Percentiles rank a stretch among this genome's conserved stretches.
Evolutionary conservation across 53 echinoderm and acorn worm genomes (phyloP).

Genomic region (Hippasteria phrygiana): DNA sequence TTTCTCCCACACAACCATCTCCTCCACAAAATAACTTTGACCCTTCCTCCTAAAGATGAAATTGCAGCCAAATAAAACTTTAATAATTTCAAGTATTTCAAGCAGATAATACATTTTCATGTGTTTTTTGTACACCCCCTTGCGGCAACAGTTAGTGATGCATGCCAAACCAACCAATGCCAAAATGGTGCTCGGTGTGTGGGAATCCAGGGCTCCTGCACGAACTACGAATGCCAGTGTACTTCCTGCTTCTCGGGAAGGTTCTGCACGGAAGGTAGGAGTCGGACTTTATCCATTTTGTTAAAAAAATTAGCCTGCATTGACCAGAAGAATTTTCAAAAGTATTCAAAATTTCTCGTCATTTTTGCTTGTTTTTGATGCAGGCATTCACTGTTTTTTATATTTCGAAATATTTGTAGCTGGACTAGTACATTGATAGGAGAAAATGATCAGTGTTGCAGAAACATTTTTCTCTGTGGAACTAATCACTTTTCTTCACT

Average conservation of each 20-base stretch:
- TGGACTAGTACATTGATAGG: no score
- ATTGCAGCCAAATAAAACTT: not conserved
- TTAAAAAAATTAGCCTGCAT: not conserved
- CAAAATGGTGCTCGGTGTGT: slow-evolving; percentile 73
- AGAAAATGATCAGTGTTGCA: no score
- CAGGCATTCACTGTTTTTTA: no score
- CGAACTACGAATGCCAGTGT: slow-evolving; percentile 68
- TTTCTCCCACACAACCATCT: no score
- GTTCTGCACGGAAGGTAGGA: slow-evolving; percentile 70
- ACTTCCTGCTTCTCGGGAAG: slow-evolving; percentile 69
- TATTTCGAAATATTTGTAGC: no score
- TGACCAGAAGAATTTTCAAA: not conserved
- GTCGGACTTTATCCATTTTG: not conserved
- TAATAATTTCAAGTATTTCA: not conserved
- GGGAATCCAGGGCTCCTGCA: slow-evolving; percentile 62
- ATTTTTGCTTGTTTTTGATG: no score
- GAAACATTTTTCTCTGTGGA: no score
- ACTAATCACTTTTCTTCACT: no score
- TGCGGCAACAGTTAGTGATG: slow-evolving; percentile 47
- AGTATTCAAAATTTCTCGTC: not conserved
- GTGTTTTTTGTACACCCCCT: not conserved
- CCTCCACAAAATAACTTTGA: no score
- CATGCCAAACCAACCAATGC: slow-evolving; percentile 62
- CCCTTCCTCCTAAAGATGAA: no score
- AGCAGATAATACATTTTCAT: not conserved